Evolutionary conservation across 2,888 invertebrate genomes (phyloP).

Genomic region (Oligia fasciuncula): DNA sequence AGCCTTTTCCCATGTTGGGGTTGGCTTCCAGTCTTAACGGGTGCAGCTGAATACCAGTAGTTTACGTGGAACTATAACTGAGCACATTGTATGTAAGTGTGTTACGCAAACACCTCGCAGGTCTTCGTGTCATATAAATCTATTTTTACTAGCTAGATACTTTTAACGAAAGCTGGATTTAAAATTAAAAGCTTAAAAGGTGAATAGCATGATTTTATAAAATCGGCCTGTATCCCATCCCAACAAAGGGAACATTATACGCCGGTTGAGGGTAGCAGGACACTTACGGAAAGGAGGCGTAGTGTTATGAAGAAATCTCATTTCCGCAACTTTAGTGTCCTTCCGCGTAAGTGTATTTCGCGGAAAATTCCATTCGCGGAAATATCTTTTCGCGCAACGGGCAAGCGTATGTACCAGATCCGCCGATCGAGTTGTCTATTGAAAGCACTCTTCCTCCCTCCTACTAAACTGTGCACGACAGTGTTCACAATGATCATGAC

Average conservation of each 20-base stretch:
- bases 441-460: background rate
- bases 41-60: too few relatives aligned
- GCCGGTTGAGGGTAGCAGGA: background rate
- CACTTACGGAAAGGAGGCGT: background rate
- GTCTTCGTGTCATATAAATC: background rate
- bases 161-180: background rate
- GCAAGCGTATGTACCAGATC: background rate
- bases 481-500: background rate
- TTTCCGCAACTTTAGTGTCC: background rate
- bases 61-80: too few relatives aligned
- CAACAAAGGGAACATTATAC: background rate
- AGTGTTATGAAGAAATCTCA: background rate
- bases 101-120: background rate
- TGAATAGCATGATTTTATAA: background rate
- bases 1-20: too few relatives aligned
- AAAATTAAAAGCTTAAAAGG: background rate
- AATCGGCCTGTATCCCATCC: background rate
- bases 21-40: too few relatives aligned
- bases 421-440: background rate
- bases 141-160: background rate
- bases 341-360: background rate
- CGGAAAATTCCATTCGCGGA: too few relatives aligned
- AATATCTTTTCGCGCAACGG: too few relatives aligned
- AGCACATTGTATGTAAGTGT: background rate
- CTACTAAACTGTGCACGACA: background rate